Conservation (phyloP, 2,888 invertebrate genomes). For the Anorthoa munda region DNA sequence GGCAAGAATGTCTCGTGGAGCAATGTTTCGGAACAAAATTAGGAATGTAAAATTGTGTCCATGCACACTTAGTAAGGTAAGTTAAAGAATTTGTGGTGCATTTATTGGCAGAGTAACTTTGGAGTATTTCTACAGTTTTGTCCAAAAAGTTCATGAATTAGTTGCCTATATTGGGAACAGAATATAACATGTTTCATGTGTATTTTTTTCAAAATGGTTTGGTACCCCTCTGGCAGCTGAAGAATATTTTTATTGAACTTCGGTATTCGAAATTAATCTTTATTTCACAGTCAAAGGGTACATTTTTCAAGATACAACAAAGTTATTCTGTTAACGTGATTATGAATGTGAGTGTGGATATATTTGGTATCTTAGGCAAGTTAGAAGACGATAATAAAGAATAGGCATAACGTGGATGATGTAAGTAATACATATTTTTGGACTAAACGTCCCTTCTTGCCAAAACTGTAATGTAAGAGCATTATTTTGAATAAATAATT, state of each 20-base stretch:
- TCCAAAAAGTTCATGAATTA: background rate
- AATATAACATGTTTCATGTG: background rate
- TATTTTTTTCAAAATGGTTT: background rate
- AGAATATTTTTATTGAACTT: background rate
- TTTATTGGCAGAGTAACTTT: constrained; percentile 49
- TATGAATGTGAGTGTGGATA: constrained; percentile 29
- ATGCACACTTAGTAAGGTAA: constrained; percentile 20
- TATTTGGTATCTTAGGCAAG: constrained; percentile 31
- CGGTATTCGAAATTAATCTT: background rate
- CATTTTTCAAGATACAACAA: constrained; percentile 7
- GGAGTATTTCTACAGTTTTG: background rate
- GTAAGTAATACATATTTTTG: constrained; percentile 72
- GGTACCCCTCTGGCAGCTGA: background rate
- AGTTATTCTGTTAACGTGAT: constrained; percentile 45
- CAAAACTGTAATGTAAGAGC: constrained; percentile 78
- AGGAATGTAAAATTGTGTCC: constrained; percentile 41
- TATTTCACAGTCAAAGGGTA: background rate
- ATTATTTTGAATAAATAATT: constrained; percentile 84
- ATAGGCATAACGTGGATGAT: constrained; percentile 55
- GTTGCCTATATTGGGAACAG: background rate
- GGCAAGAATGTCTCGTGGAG: constrained; percentile 51
- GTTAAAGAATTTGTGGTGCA: constrained; percentile 41
- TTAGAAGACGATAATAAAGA: constrained; percentile 34
- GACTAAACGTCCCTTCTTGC: constrained; percentile 77
- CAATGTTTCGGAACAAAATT: constrained; percentile 52